Percentiles rank a stretch among this genome's conserved stretches.
phyloP scores from a whole-genome alignment of 2,888 invertebrate species.

The Argyra leucocephala region DNA sequence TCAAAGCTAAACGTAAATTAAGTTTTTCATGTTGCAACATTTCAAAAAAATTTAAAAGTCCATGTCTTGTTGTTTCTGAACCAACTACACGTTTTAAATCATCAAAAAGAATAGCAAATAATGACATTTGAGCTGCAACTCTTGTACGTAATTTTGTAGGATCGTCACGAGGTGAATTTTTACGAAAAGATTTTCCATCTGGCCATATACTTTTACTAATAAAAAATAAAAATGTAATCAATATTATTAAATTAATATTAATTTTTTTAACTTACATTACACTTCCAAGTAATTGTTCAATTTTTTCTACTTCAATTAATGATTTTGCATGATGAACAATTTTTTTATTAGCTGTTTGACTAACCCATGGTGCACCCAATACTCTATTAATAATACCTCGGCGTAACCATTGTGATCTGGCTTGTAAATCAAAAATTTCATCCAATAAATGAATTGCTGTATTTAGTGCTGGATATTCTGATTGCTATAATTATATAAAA shows the following conservation, averaged over 20 bases:
- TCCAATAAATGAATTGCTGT: constrained; percentile 72
- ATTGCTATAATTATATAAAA: constrained; percentile 20
- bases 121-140: constrained; percentile 64
- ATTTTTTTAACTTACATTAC: constrained; percentile 21
- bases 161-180: constrained; percentile 23
- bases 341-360: constrained; percentile 70
- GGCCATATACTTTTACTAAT: constrained; percentile 53
- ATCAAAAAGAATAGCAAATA: constrained; percentile 62
- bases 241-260: background rate
- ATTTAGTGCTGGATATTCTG: constrained; percentile 68
- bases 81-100: constrained; percentile 53
- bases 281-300: constrained; percentile 48
- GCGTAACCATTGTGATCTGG: constrained; percentile 71
- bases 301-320: constrained; percentile 67
- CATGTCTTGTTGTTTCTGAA: constrained; percentile 49
- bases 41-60: constrained; percentile 50
- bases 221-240: constrained; percentile 11
- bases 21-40: constrained; percentile 51
- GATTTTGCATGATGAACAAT: constrained; percentile 71
- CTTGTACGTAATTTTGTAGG: constrained; percentile 53
- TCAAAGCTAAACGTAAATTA: constrained; percentile 50
- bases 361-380: constrained; percentile 45
- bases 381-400: constrained; percentile 65
- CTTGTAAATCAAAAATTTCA: constrained; percentile 74
- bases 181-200: constrained; percentile 40